Conservation (phyloP, 2,113 vertebrate genomes). For the Microcebus ravelobensis region DNA sequence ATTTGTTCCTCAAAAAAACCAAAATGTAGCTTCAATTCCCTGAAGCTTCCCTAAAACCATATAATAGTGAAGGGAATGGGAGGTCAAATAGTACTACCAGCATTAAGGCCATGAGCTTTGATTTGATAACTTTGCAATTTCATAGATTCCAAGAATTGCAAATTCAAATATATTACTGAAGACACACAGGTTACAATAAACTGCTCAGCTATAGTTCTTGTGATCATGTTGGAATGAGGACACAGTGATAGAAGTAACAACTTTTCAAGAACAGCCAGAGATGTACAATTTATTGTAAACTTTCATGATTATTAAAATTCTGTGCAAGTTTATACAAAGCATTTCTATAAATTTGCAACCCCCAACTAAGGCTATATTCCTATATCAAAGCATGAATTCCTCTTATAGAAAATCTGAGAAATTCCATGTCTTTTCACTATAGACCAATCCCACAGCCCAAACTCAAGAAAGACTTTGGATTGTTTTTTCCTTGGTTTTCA, state of each 20-base stretch:
- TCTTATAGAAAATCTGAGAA: neutral
- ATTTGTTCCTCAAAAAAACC: neutral
- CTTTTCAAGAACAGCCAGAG: neutral
- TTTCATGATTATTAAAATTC: conserved; percentile 36
- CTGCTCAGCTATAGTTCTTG: neutral
- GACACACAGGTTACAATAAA: neutral
- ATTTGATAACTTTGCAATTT: neutral
- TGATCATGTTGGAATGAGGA: neutral
- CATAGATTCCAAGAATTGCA: neutral
- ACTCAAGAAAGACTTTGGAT: neutral
- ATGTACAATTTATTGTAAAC: neutral
- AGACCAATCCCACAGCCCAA: neutral
- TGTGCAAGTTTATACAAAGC: neutral
- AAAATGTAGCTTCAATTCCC: neutral
- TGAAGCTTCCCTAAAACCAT: neutral
- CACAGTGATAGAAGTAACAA: neutral
- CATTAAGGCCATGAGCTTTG: neutral
- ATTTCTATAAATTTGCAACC: neutral
- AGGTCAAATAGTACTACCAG: neutral
- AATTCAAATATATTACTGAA: neutral
- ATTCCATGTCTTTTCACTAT: neutral
- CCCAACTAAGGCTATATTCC: neutral
- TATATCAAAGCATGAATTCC: neutral
- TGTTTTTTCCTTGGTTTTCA: neutral
- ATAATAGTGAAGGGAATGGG: neutral